A percentile compares a stretch with the other conserved stretches of the same genome.
Evolutionary conservation across 2,113 vertebrate species (phyloP).

Genomic region (Dermatemys mawii): DNA sequence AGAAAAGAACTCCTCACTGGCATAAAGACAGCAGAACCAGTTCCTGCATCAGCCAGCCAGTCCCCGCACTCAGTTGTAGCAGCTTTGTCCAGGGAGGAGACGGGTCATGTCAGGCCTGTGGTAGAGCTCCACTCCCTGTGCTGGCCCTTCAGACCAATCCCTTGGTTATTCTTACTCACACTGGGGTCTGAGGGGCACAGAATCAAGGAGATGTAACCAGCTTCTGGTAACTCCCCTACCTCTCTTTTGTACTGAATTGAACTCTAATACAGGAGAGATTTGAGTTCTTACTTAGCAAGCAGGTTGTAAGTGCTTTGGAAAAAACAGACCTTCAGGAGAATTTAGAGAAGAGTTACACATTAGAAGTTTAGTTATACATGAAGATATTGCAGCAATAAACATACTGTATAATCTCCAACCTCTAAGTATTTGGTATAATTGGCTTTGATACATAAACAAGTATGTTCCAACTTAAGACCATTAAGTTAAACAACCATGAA

Average conservation of each 20-base stretch:
- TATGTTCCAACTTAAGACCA: background rate
- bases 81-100: background rate
- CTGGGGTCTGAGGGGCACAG: background rate
- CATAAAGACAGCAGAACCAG: background rate
- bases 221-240: accelerated
- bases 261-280: background rate
- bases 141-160: background rate
- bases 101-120: background rate
- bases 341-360: background rate
- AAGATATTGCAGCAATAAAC: conserved; percentile 13
- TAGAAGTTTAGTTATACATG: background rate
- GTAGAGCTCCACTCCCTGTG: background rate
- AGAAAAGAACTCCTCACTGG: background rate
- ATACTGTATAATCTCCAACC: background rate
- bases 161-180: background rate
- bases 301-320: background rate
- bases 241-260: background rate
- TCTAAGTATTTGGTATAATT: background rate
- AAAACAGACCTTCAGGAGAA: background rate
- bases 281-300: background rate
- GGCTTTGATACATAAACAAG: conserved; percentile 30
- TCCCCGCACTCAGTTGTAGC: background rate
- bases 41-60: background rate
- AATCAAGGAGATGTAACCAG: background rate
- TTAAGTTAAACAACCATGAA: conserved; percentile 17